Base-by-base conservation (phyloP, 2,797 vertebrate species). In the Trachops cirrhosus region DNA sequence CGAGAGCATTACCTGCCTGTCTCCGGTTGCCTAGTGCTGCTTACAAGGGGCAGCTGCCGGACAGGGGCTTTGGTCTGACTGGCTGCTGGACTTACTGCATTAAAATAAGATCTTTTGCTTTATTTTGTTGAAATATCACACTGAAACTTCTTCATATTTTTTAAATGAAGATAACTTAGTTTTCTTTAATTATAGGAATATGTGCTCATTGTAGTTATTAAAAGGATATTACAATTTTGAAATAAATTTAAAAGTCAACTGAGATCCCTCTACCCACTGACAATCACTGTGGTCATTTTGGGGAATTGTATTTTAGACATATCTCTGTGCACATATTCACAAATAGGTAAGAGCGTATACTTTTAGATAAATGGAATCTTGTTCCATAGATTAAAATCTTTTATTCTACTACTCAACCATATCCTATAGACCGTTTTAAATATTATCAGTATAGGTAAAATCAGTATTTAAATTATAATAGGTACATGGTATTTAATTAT, bases 201-300 rank as follows among this genome's bases (percentile, higher is more conserved):
- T 46, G 8, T 95, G n/a, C 44, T 93, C 57, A n/a, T 15, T 83
- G 6, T 75, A 95, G 67, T 89, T 44, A 50, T 89, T 93, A 39
- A 86, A 89, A 93, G 37, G 32, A 54, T 62, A 54, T 8, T 95
- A 9, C 10, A 57, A 41, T 92, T 94, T 94, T 52, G 15, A 96
- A 89, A 79, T 91, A 87, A 75, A 89, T 24, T 89, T n/a, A 68
- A 75, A 75, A 88, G 16, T 64, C 82, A 64, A 34, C 70, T 75
- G 44, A 95, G 88, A 77, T 44, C 10, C 2, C 34, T 94, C 57
- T 8, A 87, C 39, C 6, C 34, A 80, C 16, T 37, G 62, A 3
- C 9, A 85, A 6, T 82, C 41, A n/a, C 54, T 73, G 48, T 39
- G 44, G n/a, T 41, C 24, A 46, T 89, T 91, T 92, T 68, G 70